Percentiles rank a stretch among this genome's conserved stretches.
These are phyloP conservation scores for Macrophya annulata DNA, from an alignment of 2,888 invertebrate genomes.

Conservation along the genomic window DNA sequence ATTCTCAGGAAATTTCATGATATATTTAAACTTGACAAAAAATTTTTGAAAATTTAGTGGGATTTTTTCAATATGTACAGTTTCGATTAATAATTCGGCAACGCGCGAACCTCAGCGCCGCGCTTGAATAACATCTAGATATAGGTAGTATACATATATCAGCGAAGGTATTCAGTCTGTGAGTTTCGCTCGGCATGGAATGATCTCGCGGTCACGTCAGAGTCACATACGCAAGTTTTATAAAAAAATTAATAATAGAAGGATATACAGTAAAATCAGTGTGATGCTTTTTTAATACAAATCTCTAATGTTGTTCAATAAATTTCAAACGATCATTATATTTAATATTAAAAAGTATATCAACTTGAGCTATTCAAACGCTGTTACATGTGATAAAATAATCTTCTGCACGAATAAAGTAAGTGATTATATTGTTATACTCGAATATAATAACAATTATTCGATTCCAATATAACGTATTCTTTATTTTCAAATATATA, in stretches of 20 bases:
- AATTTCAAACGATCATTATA: not conserved
- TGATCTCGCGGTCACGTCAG: not conserved
- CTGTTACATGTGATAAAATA: not conserved
- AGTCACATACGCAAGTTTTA: not conserved
- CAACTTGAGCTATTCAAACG: not conserved
- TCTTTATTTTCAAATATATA: not conserved
- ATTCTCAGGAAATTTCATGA: too few species aligned
- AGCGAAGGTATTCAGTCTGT: slow-evolving; percentile 2
- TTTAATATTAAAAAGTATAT: not conserved
- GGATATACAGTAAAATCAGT: not conserved
- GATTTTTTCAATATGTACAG: too few species aligned
- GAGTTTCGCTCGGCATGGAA: slow-evolving; percentile 10
- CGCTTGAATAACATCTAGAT: not conserved
- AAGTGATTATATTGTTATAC: not conserved
- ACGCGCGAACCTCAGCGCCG: not conserved
- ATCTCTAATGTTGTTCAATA: not conserved
- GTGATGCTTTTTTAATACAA: not conserved
- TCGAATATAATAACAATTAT: not conserved
- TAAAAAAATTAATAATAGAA: not conserved
- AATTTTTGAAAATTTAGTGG: too few species aligned
- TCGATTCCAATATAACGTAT: not conserved
- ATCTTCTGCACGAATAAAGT: not conserved
- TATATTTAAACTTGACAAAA: too few species aligned
- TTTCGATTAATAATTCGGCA: not conserved
- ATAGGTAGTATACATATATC: too few species aligned